Conservation (phyloP, 2,888 invertebrate genomes). For the Hydriomena furcata region DNA sequence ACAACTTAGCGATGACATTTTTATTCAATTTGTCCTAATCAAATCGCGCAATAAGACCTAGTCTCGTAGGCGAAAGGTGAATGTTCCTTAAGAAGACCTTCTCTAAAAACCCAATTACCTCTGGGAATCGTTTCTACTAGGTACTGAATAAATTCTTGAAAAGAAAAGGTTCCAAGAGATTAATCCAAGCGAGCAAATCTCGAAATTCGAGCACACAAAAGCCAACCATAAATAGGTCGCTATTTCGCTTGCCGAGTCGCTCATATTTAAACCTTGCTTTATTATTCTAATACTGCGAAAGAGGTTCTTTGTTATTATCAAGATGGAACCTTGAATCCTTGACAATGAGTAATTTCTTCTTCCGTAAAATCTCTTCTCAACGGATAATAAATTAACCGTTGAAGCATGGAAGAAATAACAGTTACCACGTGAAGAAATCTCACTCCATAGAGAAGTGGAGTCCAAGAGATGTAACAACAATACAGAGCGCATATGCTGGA, state of each 20-base stretch:
- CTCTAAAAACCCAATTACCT: slow-evolving; percentile 9
- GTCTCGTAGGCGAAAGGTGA: background rate
- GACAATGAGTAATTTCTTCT: slow-evolving; percentile 63
- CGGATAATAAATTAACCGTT: slow-evolving; percentile 55
- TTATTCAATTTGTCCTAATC: background rate
- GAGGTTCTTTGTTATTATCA: slow-evolving; percentile 47
- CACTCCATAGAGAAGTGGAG: no score
- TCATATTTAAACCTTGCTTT: slow-evolving; percentile 42
- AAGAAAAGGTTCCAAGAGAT: slow-evolving; percentile 28
- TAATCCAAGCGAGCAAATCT: slow-evolving; percentile 35
- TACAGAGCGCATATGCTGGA: no score
- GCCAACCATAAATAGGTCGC: slow-evolving; percentile 34
- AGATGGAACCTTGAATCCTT: slow-evolving; percentile 53
- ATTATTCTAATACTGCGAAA: slow-evolving; percentile 43
- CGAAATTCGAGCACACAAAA: slow-evolving; percentile 35
- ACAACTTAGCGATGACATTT: no score
- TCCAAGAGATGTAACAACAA: no score
- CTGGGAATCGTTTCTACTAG: slow-evolving; percentile 19
- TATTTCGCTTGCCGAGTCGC: slow-evolving; percentile 35
- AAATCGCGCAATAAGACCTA: no score
- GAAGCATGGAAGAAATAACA: slow-evolving; percentile 6
- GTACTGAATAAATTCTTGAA: slow-evolving; percentile 19
- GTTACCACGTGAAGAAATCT: background rate
- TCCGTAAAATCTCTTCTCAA: slow-evolving; percentile 55
- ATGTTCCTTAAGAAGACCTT: slow-evolving; percentile 1